Evolutionary conservation across 2,797 vertebrate species (phyloP).

Genomic region (Darevskia nairensis): DNA sequence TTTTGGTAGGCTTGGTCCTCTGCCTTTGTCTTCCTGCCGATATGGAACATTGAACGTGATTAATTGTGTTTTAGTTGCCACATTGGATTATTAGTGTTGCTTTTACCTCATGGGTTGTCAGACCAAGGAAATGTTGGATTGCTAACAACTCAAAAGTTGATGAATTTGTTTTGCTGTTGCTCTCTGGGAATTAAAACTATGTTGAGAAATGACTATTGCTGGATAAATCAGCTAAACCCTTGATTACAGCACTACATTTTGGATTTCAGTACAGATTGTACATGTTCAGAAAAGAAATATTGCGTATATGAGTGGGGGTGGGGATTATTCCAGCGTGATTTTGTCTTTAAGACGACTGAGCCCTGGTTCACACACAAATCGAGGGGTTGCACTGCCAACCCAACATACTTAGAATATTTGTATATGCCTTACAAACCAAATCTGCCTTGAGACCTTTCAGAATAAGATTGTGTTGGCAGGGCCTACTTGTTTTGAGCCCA

Average conservation of each 20-base stretch:
- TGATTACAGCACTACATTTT: neutral
- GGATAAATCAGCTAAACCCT: neutral
- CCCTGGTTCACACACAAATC: no score
- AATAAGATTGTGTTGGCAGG: no score
- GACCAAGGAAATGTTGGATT: constrained; percentile 7
- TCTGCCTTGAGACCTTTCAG: no score
- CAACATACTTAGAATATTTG: no score
- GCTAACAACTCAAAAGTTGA: constrained; percentile 17
- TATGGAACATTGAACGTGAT: constrained; percentile 57
- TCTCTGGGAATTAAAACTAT: neutral
- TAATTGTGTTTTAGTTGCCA: constrained; percentile 39
- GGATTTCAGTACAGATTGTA: neutral
- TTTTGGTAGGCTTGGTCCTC: constrained; percentile 46
- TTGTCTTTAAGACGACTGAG: neutral
- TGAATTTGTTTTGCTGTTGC: neutral
- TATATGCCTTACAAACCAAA: no score
- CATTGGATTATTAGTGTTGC: constrained; percentile 32
- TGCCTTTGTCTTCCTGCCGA: neutral
- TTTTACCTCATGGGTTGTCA: neutral
- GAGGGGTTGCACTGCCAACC: no score
- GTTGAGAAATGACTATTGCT: neutral
- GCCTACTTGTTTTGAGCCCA: neutral
- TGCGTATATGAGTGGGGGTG: neutral
- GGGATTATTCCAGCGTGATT: neutral
- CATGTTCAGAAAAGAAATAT: neutral